A percentile compares a stretch with the other conserved stretches of the same genome.
phyloP scores from a whole-genome alignment of 2,888 invertebrate genomes.

The Linnaemya vulpina region DNA sequence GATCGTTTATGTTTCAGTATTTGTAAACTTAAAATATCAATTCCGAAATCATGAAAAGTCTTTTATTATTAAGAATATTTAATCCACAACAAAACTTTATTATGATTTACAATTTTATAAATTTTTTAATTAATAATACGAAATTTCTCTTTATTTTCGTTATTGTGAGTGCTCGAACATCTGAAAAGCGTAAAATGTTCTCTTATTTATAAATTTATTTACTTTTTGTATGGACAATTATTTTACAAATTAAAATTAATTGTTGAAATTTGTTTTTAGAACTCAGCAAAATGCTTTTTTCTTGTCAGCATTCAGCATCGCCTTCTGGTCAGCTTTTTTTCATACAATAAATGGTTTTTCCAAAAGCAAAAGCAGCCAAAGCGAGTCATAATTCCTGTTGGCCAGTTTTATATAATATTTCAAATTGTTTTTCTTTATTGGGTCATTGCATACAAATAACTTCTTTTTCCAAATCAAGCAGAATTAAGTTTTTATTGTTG shows the following conservation, averaged over 20 bases:
- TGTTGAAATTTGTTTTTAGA: not conserved
- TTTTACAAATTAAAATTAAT: not conserved
- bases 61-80: too few relatives aligned
- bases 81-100: too few relatives aligned
- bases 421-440: not conserved
- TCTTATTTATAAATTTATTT: not conserved
- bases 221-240: not conserved
- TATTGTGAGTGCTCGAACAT: too few relatives aligned
- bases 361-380: not conserved
- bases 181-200: too few relatives aligned
- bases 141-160: too few relatives aligned
- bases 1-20: too few relatives aligned
- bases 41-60: too few relatives aligned
- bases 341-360: not conserved
- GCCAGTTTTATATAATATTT: not conserved
- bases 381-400: not conserved
- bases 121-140: too few relatives aligned
- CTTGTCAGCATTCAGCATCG: not conserved
- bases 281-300: not conserved
- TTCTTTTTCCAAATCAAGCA: not conserved
- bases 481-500: conserved; percentile 3
- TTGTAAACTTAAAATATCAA: too few relatives aligned
- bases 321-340: not conserved
- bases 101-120: too few relatives aligned
- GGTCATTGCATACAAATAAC: not conserved